Base-by-base conservation (phyloP, 2,797 vertebrate genomes). In the Oryzias dopingdopingensis region DNA sequence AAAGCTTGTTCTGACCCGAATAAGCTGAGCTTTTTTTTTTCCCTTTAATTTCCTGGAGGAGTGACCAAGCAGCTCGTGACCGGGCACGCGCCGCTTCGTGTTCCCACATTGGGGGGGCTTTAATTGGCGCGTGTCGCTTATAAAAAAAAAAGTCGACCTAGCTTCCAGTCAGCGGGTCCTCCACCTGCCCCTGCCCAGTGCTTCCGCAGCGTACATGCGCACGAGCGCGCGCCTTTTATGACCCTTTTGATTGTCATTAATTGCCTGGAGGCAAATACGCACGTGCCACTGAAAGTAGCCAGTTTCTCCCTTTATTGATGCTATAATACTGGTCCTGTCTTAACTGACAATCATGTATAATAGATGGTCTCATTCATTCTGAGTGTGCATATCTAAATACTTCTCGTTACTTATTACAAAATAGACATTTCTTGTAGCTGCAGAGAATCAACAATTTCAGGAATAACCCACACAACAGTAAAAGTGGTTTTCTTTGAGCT, bases 111-210 rank as follows among this genome's bases (percentile, higher is more conserved):
- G 6, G 45, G 53, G 56, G 17, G 26, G 29, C 17, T 55, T 65
- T 79, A 83, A 88, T 83, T 65, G 67, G 72, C 80, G 80, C 78
- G 88, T 89, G 89, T 76, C 81, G 64, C 61, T 70, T 62, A 14
- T 42, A 58, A 60, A 72, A 62, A 72, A 42, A 42, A 42, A 42
- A n/a, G 42, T 17, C 16, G 32, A 42, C 62, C 61, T 56, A 69
- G 66, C 74, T 62, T 52, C 61, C 59, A 56, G 60, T 83, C 65
- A 88, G 78, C 84, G 50, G 61, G 51, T 83, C 80, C 80, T 72
- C 83, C 86, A 90, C 86, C 85, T 90, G 89, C 85, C 70, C 70
- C 72, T 32, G 29, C 12, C 32, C n/a, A 52, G 60, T 57, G 26
- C 59, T 80, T 76, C 76, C 41, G 52, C 18, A 4, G 41, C 16